phyloP scores from a whole-genome alignment of 2,113 vertebrate genomes.

The Boleophthalmus pectinirostris region DNA sequence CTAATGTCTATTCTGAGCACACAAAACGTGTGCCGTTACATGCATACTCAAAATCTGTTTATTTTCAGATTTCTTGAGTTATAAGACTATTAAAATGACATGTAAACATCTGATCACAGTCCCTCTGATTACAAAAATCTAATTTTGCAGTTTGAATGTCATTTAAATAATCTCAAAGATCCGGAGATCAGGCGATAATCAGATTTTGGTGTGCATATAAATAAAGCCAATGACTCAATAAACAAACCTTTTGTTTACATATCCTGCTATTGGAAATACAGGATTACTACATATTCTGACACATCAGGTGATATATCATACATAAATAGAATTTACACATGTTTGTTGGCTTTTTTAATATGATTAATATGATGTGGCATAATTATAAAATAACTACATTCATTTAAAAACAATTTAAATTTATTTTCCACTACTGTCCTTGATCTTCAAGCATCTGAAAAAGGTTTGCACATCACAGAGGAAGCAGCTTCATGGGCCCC shows the following conservation, averaged over 20 bases:
- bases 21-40: too few relatives aligned
- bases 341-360: neutral
- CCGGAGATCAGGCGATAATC: too few relatives aligned
- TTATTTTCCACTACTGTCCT: neutral
- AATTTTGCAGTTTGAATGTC: too few relatives aligned
- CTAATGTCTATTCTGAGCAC: slow-evolving; percentile 27
- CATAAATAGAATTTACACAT: neutral
- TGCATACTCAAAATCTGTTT: too few relatives aligned
- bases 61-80: too few relatives aligned
- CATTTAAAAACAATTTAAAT: neutral
- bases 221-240: neutral
- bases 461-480: neutral
- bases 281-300: neutral
- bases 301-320: slow-evolving; percentile 2
- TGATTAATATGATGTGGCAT: neutral
- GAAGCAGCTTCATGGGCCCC: neutral
- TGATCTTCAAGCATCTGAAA: slow-evolving; percentile 11
- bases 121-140: too few relatives aligned
- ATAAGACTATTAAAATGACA: too few relatives aligned
- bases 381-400: neutral
- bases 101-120: too few relatives aligned
- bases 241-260: slow-evolving; percentile 20
- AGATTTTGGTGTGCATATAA: too few relatives aligned
- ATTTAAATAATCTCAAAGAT: too few relatives aligned
- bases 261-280: too few relatives aligned